Base-by-base conservation (phyloP, 2,797 vertebrate species). In the Synaphobranchus kaupii region DNA sequence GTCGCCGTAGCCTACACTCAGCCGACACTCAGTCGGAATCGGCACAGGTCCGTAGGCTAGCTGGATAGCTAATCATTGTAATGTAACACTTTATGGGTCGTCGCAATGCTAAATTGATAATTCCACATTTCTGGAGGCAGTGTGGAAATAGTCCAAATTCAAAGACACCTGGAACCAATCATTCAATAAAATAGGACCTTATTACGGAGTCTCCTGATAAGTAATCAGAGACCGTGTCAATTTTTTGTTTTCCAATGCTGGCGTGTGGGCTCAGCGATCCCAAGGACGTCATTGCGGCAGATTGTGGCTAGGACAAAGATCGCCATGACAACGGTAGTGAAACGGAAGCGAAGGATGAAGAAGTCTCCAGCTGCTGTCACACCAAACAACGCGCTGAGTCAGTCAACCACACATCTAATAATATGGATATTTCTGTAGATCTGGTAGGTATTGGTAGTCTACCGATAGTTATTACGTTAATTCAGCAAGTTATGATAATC, bases 281-380 rank as follows among this genome's bases (percentile, higher is more conserved):
- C 78, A 68, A 68, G 73, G 84, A 85, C 87, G 87, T 80, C 87
- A 88, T 83, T 86, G 87, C 84, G 86, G 84, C 84, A 88, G 84
- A 84, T 76, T 87, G 85, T 84, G 28, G 71, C 85, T 52, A 86
- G 88, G 81, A 89, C 71, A 84, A 86, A 86, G 88, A 86, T 86
- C 81, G 54, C 85, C 86, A 86, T 86, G 85, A 83, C 86, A 82
- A 86, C 85, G 81, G 54, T 31, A 20, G 54, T 56, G 88, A 81
- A 88, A 88, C 54, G 84, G 78, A 56, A 31, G 78, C 44, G 78
- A 22, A 52, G 58, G 60, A n/a, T 44, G 83, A 71, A 84, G 58
- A 81, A 82, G 34, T 58, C 56, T 20, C 10, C 15, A 58, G 83
- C 84, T 88, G 50, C 68, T 66, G 22, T 85, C 80, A 82, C 84